phyloP scores from a whole-genome alignment of 1,140 invertebrate genomes.

The Drosophila varians region DNA sequence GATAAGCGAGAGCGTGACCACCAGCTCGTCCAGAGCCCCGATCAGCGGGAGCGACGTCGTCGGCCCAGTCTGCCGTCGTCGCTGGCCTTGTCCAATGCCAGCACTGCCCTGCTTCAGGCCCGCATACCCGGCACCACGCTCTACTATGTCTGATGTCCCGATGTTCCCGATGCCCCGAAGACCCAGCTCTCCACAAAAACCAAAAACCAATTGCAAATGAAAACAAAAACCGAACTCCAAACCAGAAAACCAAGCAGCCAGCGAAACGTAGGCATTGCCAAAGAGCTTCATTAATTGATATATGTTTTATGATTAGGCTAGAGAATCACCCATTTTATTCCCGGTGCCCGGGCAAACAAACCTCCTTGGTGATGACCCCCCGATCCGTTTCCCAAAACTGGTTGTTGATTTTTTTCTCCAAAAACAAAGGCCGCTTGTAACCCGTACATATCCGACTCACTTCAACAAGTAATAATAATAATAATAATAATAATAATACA shows the following conservation, averaged over 20 bases:
- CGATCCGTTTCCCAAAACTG: constrained; percentile 28
- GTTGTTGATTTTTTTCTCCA: constrained; percentile 11
- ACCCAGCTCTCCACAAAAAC: constrained; percentile 1
- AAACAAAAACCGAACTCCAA: neutral
- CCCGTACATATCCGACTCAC: constrained; percentile 30
- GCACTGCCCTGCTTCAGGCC: constrained; percentile 67
- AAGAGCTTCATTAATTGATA: constrained; percentile 25
- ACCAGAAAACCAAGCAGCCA: constrained; percentile 2
- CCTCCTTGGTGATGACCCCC: constrained; percentile 34
- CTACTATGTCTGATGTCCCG: constrained; percentile 75
- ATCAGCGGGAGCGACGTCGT: constrained; percentile 42
- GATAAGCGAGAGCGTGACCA: constrained; percentile 17
- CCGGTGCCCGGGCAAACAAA: neutral
- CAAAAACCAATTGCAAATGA: no score
- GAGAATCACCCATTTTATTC: constrained; percentile 13
- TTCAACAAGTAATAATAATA: constrained; percentile 6
- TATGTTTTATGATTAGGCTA: constrained; percentile 50
- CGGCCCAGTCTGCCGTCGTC: constrained; percentile 64
- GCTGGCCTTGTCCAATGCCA: constrained; percentile 68
- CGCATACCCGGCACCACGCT: constrained; percentile 80
- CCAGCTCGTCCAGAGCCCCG: constrained; percentile 24
- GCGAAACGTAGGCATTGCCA: constrained; percentile 52
- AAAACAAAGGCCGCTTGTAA: constrained; percentile 38
- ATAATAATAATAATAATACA: constrained; percentile 7
- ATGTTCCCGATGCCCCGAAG: no score